A percentile compares a stretch with the other conserved stretches of the same genome.
These are phyloP conservation scores for Benthochromis sp. DNA, from an alignment of 2,113 vertebrate genomes.

Conservation along the genomic window DNA sequence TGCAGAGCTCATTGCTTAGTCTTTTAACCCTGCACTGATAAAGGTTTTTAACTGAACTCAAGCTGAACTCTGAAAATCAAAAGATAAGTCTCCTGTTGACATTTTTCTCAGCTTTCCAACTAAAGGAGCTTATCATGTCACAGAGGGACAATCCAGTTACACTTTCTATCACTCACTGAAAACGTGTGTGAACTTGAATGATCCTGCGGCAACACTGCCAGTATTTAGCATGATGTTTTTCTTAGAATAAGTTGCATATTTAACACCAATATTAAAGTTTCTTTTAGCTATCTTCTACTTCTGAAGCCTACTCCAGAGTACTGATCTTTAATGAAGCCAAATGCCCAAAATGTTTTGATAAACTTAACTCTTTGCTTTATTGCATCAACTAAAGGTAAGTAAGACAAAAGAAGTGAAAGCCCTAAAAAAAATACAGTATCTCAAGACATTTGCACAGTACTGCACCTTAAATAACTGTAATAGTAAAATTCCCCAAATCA, in stretches of 20 bases:
- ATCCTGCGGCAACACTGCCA: not conserved
- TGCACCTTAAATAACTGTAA: not conserved
- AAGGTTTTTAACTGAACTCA: not conserved
- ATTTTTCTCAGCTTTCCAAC: not conserved
- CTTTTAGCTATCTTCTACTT: not conserved
- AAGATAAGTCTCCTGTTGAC: not conserved
- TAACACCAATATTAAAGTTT: not conserved
- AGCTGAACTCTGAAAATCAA: not conserved
- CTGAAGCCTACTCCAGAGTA: not conserved
- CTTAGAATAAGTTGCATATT: not conserved
- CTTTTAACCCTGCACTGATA: not conserved
- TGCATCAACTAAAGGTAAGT: not conserved
- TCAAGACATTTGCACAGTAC: not conserved
- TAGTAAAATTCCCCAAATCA: not conserved
- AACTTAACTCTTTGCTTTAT: not conserved
- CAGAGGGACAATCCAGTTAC: not conserved
- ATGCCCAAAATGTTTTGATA: not conserved
- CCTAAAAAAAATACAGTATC: not conserved
- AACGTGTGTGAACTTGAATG: not conserved
- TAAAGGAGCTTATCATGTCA: slow-evolving; percentile 18
- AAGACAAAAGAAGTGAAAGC: not conserved
- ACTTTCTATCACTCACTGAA: not conserved
- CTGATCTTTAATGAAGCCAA: not conserved
- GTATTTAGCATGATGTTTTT: not conserved
- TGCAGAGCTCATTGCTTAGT: not conserved